These are phyloP conservation scores for Carassius auratus DNA, from an alignment of 2,113 vertebrate genomes.

Conservation along the genomic window DNA sequence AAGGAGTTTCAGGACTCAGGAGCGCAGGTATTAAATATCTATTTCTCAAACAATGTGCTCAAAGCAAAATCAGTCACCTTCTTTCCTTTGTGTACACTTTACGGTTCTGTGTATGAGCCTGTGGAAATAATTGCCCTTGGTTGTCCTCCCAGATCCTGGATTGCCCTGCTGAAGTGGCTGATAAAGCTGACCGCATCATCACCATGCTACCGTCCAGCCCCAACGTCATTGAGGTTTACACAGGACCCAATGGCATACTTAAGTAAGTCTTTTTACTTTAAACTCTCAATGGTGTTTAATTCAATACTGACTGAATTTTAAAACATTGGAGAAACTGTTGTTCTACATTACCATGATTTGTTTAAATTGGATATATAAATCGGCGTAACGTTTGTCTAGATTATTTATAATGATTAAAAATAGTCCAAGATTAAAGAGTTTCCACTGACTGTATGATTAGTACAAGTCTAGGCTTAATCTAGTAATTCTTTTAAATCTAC, in stretches of 20 bases:
- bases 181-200: conserved; percentile 93
- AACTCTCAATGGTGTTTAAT: neutral
- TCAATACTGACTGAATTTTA: neutral
- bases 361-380: neutral
- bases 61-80: neutral
- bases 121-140: neutral
- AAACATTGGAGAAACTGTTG: neutral
- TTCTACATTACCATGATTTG: neutral
- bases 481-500: neutral
- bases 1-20: conserved; percentile 91
- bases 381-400: neutral
- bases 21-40: conserved; percentile 82
- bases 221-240: conserved; percentile 89
- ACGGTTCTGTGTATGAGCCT: neutral
- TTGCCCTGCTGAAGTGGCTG: conserved; percentile 91
- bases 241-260: conserved; percentile 90
- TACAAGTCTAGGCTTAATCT: conserved; percentile 1
- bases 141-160: conserved; percentile 82
- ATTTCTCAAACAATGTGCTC: neutral
- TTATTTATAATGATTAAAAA: neutral
- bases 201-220: conserved; percentile 95
- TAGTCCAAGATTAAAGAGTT: neutral
- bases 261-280: conserved; percentile 76
- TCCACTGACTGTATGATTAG: neutral
- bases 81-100: neutral